Evolutionary conservation across 2,113 vertebrate species (phyloP).

Genomic region (Thamnophis sirtalis): DNA sequence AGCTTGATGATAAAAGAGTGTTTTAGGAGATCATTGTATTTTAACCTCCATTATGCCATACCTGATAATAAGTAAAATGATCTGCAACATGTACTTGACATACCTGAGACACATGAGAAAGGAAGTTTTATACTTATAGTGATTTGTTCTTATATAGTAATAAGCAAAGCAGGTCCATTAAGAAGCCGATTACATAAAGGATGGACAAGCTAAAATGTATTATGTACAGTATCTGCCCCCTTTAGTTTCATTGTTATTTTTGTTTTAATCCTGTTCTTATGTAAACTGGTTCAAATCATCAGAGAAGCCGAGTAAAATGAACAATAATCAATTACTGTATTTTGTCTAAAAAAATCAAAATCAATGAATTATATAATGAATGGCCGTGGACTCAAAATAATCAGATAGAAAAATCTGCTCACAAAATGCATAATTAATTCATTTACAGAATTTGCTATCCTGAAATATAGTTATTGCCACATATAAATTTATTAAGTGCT

Average conservation of each 20-base stretch:
- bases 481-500: not conserved
- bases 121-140: not conserved
- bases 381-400: not conserved
- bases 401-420: not conserved
- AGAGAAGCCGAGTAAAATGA: not conserved
- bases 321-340: not conserved
- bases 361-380: not conserved
- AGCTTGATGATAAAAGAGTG: not conserved
- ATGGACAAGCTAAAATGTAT: not conserved
- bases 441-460: not conserved
- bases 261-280: not conserved
- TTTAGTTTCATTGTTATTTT: not conserved
- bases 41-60: not conserved
- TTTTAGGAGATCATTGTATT: not conserved
- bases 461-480: not conserved
- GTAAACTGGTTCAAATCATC: not conserved
- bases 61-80: not conserved
- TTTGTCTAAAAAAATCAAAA: not conserved
- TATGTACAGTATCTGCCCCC: not conserved
- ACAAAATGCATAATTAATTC: not conserved
- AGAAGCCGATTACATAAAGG: not conserved
- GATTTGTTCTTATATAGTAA: not conserved
- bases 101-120: not conserved
- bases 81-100: not conserved
- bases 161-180: not conserved